These are phyloP conservation scores for Theonella swinhoei DNA, from an alignment of 37 sponge, comb jelly and placozoan species.

Conservation along the genomic window DNA sequence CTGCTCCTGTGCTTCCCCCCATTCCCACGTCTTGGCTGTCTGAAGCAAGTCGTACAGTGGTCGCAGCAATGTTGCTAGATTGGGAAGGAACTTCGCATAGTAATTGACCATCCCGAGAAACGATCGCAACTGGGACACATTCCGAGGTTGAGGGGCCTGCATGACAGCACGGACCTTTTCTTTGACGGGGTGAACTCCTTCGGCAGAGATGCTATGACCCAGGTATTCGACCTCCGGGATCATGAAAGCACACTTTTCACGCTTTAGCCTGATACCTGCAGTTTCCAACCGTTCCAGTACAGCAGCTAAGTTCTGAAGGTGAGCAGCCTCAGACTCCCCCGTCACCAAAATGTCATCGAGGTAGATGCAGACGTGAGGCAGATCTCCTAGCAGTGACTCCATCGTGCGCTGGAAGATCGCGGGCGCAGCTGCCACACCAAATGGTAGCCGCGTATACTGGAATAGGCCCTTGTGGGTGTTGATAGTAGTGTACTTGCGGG, in stretches of 20 bases:
- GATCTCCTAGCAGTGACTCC: constrained; percentile 12
- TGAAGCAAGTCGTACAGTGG: constrained; percentile 17
- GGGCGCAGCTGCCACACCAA: neutral
- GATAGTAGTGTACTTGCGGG: neutral
- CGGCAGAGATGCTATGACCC: neutral
- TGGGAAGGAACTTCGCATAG: constrained; percentile 23
- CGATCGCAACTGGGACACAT: neutral
- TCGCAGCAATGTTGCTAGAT: constrained; percentile 4
- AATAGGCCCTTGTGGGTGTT: neutral
- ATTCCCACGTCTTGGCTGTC: neutral
- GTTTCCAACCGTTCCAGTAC: constrained; percentile 5
- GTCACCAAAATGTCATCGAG: constrained; percentile 39
- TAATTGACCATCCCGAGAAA: constrained; percentile 23
- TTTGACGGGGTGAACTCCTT: neutral
- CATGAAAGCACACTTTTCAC: neutral
- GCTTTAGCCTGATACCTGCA: neutral
- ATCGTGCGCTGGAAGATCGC: neutral
- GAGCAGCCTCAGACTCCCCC: constrained; percentile 4
- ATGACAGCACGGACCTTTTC: neutral
- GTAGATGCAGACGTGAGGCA: constrained; percentile 22
- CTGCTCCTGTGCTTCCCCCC: neutral
- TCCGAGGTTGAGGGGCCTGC: neutral
- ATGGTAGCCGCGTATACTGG: neutral
- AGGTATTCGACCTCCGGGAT: neutral
- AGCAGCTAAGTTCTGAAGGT: constrained; percentile 8